Evolutionary conservation across 2,113 vertebrate species (phyloP).

Genomic region (Bucco capensis): DNA sequence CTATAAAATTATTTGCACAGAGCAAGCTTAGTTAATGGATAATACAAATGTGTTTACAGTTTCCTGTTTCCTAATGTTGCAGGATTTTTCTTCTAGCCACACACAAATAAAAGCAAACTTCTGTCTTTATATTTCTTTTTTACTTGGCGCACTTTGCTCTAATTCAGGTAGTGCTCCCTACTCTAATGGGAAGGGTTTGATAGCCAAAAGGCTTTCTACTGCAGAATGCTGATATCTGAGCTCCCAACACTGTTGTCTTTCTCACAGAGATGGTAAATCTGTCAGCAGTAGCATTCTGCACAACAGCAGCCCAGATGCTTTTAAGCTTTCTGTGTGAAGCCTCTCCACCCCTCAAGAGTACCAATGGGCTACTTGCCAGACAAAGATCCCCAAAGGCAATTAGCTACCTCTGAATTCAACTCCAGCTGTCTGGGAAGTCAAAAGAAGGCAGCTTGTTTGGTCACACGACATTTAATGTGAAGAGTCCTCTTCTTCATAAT

Average conservation of each 20-base stretch:
- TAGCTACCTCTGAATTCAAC: conserved; percentile 75
- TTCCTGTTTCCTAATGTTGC: not conserved
- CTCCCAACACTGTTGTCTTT: conserved; percentile 59
- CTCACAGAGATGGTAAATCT: conserved; percentile 79
- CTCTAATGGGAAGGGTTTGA: conserved; percentile 34
- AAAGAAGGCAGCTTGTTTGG: conserved; percentile 75
- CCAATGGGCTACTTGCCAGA: conserved; percentile 61
- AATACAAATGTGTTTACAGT: not conserved
- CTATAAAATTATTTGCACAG: not conserved
- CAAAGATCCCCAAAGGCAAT: conserved; percentile 68
- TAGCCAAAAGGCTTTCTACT: conserved; percentile 45
- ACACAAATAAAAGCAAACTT: not conserved
- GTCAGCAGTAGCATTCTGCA: conserved; percentile 64
- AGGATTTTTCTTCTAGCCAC: not conserved
- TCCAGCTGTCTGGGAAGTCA: conserved; percentile 76
- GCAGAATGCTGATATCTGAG: conserved; percentile 25
- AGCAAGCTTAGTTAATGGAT: not conserved
- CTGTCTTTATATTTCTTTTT: not conserved
- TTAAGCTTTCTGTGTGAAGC: conserved; percentile 65
- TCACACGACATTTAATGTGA: conserved; percentile 73
- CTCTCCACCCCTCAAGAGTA: conserved; percentile 54
- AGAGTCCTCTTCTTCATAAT: conserved; percentile 74
- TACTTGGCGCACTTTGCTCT: not conserved
- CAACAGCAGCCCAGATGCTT: conserved; percentile 76
- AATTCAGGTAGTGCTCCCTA: conserved; percentile 5